Evolutionary conservation across 2,113 vertebrate species (phyloP), one percentile per base, ranked within the genome.

Genomic region (Illadopsis cleaveri): DNA sequence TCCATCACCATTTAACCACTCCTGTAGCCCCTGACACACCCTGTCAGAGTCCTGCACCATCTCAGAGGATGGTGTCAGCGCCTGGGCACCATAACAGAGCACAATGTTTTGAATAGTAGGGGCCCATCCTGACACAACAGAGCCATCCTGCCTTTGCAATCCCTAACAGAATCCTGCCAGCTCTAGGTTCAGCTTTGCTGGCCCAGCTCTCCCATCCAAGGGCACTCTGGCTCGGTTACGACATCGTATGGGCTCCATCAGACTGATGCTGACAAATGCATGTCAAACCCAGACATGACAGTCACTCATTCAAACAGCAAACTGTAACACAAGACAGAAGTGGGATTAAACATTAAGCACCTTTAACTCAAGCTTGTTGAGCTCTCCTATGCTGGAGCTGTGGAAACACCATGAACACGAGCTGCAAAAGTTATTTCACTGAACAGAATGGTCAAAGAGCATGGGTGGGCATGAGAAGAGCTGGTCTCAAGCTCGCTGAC

Each of bases 51-150:
- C 66, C 79, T 69, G 24, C 31, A 37, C 23, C 50, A 14, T 24
- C 76, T 47, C 72, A 75, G 35, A 13, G 33, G 42, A n/a, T 11
- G 11, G 28, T 77, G 50, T 23, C 47, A 50, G 10, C 51, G n/a
- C 17, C 60, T 58, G 84, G 80, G 53, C 48, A 54, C 61, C 42
- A 17, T 23, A 38, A 58, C 0, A 1, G 47, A 70, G 47, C 37
- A 28, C 54, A n/a, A 48, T 1, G 1, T 54, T 86, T 40, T 45
- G 42, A 90, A 53, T 2, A 1, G 14, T 3, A 0, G 2, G 1
- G 44, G 19, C 11, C 30, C 58, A 60, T 35, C 40, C 66, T 31
- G 13, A 53, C 20, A 79, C 8, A 42, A 42, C 30, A 30, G 24
- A 75, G 60, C 9, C 35, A 73, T 35, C 11, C 60, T 61, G 40